These are phyloP conservation scores for roundworm (Caenorhabditis elegans) DNA, from an alignment of 1,140 invertebrate genomes.

Conservation along the genomic window WBcel235 BX284604.4:2660001-2660500, in stretches of 20 bases:
- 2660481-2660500: too few relatives aligned
- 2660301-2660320: neutral
- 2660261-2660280: too few relatives aligned
- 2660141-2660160: neutral
- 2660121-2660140: conserved; percentile 12
- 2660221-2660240: conserved; percentile 47
- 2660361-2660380: too few relatives aligned
- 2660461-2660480: too few relatives aligned
- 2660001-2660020: neutral
- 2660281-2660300: neutral
- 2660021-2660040: neutral
- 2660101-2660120: neutral
- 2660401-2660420: too few relatives aligned
- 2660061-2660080: neutral
- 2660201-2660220: neutral
- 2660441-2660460: neutral
- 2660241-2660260: neutral
- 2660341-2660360: neutral
- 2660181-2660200: neutral
- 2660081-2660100: neutral
- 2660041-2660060: too few relatives aligned
- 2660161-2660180: neutral
- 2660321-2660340: neutral
- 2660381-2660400: too few relatives aligned
- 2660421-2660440: neutral